These are phyloP conservation scores for Villa cingulata DNA, from an alignment of 2,888 invertebrate genomes.

Conservation along the genomic window DNA sequence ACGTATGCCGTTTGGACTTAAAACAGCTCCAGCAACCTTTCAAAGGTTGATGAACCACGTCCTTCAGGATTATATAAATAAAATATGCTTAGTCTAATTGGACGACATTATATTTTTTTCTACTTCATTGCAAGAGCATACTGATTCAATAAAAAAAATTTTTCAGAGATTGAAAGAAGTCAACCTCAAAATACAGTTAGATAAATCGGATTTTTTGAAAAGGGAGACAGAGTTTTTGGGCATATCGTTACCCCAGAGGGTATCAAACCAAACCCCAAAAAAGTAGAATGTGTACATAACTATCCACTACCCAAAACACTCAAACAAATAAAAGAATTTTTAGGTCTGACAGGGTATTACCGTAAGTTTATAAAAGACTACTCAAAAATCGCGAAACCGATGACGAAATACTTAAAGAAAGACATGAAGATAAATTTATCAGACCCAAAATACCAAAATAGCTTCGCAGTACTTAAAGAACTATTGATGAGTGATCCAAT, in stretches of 20 bases:
- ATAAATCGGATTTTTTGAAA: constrained; percentile 19
- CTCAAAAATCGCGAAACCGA: constrained; percentile 12
- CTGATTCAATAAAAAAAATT: constrained; percentile 14
- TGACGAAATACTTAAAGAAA: constrained; percentile 12
- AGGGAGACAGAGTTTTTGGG: constrained; percentile 21
- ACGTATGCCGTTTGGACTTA: not conserved
- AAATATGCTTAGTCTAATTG: constrained; percentile 4
- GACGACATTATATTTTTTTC: constrained; percentile 1
- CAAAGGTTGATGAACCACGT: constrained; percentile 6
- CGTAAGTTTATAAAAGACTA: constrained; percentile 14
- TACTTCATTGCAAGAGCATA: constrained; percentile 20
- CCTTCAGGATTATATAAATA: constrained; percentile 12
- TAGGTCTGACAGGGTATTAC: constrained; percentile 18
- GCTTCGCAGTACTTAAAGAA: constrained; percentile 7
- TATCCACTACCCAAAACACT: constrained; percentile 16
- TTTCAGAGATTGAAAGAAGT: constrained; percentile 15
- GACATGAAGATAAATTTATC: constrained; percentile 2
- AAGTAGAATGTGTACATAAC: constrained; percentile 18
- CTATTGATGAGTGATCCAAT: constrained; percentile 8
- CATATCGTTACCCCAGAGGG: constrained; percentile 22
- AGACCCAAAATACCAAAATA: constrained; percentile 3
- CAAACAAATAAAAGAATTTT: constrained; percentile 19
- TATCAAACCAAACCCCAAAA: constrained; percentile 21
- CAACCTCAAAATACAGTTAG: constrained; percentile 19
- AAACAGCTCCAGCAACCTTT: constrained; percentile 12